A percentile compares a stretch with the other conserved stretches of the same genome.
These are phyloP conservation scores for Cheilosia impressa DNA, from an alignment of 2,888 invertebrate species.

Conservation along the genomic window DNA sequence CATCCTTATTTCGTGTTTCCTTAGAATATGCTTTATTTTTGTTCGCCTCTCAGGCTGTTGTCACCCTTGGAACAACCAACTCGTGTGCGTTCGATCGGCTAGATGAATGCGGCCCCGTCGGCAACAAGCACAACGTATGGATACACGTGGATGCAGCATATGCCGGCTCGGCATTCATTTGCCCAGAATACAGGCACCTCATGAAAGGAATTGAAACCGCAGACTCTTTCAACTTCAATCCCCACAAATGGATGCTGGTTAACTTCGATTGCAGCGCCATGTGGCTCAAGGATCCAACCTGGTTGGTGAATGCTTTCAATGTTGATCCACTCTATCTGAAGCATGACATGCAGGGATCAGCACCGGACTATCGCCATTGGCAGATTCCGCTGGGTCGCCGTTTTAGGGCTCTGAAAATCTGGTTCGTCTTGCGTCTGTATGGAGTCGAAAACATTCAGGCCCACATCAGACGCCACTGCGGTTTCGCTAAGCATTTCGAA, in stretches of 20 bases:
- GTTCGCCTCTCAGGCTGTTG: slow-evolving; percentile 87
- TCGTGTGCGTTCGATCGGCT: slow-evolving; percentile 97
- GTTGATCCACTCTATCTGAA: slow-evolving; percentile 98
- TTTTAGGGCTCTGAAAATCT: slow-evolving; percentile 95
- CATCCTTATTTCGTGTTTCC: too few relatives aligned
- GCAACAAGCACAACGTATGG: slow-evolving; percentile 91
- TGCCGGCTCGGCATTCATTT: slow-evolving; percentile 97
- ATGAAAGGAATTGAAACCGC: slow-evolving; percentile 95
- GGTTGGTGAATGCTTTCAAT: slow-evolving; percentile 97
- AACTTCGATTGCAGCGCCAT: slow-evolving; percentile 99
- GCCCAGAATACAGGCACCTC: slow-evolving; percentile 96
- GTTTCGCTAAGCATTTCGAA: slow-evolving; percentile 94
- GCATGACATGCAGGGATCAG: slow-evolving; percentile 95
- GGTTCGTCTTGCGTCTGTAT: slow-evolving; percentile 96
- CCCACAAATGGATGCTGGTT: slow-evolving; percentile 99
- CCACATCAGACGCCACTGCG: slow-evolving; percentile 93
- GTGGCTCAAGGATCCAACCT: slow-evolving; percentile 96
- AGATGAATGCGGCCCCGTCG: slow-evolving; percentile 95
- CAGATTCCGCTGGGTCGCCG: slow-evolving; percentile 97
- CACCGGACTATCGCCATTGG: slow-evolving; percentile 98
- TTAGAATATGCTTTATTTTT: background rate
- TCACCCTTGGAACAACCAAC: slow-evolving; percentile 97
- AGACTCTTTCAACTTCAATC: slow-evolving; percentile 99
- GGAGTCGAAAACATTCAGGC: slow-evolving; percentile 95
- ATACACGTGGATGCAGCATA: slow-evolving; percentile 98